These are phyloP conservation scores for Apodemus speciosus DNA, from an alignment of 2,113 vertebrate species.

Conservation along the genomic window DNA sequence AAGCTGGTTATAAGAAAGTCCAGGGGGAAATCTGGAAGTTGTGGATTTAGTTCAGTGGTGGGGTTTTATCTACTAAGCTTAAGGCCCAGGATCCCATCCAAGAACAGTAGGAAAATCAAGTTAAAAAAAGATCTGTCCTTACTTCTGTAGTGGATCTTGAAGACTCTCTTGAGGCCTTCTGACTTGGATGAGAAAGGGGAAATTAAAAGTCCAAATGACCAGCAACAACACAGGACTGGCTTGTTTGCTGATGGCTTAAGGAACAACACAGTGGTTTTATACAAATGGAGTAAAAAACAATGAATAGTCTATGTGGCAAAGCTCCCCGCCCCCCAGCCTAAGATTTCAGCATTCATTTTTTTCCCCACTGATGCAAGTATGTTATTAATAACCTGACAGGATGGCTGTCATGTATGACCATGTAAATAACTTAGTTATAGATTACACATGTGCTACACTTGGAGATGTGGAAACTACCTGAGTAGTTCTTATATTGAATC, in stretches of 20 bases:
- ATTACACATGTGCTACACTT: too few relatives aligned
- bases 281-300: neutral
- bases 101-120: neutral
- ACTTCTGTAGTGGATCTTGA: neutral
- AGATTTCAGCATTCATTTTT: neutral
- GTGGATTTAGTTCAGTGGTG: neutral
- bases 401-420: neutral
- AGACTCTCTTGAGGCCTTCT: neutral
- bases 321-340: neutral
- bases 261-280: neutral
- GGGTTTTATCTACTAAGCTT: neutral
- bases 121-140: neutral
- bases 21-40: neutral
- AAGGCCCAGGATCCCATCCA: neutral
- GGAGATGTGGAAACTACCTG: too few relatives aligned
- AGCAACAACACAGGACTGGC: neutral
- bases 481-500: neutral
- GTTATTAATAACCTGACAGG: neutral
- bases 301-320: neutral
- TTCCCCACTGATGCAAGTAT: neutral
- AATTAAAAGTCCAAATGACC: neutral
- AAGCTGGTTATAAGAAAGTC: neutral
- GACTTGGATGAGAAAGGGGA: neutral
- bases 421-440: neutral
- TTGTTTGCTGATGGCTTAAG: neutral